These are phyloP conservation scores for Desmophyllum pertusum DNA, from an alignment of 92 coral and sea anemone species.

Conservation along the genomic window DNA sequence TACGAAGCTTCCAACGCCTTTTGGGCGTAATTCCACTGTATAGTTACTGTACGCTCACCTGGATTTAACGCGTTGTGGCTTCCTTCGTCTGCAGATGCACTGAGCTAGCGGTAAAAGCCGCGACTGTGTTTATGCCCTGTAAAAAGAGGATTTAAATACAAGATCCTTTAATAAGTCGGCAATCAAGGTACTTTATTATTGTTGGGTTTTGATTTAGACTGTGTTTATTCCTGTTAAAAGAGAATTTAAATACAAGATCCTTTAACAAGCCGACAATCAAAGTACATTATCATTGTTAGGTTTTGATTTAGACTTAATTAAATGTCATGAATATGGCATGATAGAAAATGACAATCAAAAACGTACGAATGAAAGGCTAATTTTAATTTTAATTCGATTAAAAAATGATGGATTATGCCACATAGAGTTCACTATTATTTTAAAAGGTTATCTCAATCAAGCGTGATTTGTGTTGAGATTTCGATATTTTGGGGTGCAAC, in stretches of 20 bases:
- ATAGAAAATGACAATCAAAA: not conserved
- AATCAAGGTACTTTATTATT: not conserved
- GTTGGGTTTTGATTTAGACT: too few relatives aligned
- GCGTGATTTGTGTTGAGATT: not conserved
- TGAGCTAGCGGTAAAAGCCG: not conserved
- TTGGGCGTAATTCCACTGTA: not conserved
- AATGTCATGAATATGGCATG: not conserved
- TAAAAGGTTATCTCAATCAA: not conserved
- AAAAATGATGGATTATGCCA: constrained; percentile 14
- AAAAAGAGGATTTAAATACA: not conserved
- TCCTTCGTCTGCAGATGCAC: not conserved
- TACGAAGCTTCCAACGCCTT: not conserved
- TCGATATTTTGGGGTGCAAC: not conserved
- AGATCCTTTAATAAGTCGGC: not conserved
- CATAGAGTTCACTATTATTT: not conserved
- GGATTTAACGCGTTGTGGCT: not conserved
- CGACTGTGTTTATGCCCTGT: not conserved
- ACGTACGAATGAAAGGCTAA: not conserved
- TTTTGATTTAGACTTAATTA: not conserved
- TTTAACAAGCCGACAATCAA: not conserved
- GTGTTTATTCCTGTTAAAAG: not conserved
- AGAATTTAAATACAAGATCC: constrained; percentile 1
- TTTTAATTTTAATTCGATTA: not conserved
- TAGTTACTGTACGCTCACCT: too few relatives aligned
- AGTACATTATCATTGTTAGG: constrained; percentile 7